These are phyloP conservation scores for Apodemia mormo DNA, from an alignment of 2,888 invertebrate species.

Conservation along the genomic window DNA sequence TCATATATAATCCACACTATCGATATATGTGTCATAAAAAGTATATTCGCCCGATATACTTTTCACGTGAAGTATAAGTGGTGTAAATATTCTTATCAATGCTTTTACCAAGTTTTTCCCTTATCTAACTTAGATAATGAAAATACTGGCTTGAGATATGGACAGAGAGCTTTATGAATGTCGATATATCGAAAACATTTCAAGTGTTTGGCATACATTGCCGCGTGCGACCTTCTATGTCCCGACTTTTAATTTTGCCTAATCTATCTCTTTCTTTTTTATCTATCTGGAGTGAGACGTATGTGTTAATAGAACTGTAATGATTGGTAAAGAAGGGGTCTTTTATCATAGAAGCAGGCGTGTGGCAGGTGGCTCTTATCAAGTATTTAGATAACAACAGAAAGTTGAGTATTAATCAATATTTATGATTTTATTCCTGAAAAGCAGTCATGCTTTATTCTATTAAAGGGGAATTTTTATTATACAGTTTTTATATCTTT, in stretches of 20 bases:
- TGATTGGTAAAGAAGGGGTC: conserved; percentile 57
- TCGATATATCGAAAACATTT: conserved; percentile 57
- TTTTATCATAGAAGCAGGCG: conserved; percentile 59
- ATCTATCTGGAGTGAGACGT: conserved; percentile 39
- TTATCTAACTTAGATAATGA: conserved; percentile 68
- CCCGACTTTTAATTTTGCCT: conserved; percentile 17
- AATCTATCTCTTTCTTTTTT: conserved; percentile 25
- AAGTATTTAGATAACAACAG: conserved; percentile 66
- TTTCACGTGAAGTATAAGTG: conserved; percentile 34
- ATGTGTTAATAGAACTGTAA: conserved; percentile 5
- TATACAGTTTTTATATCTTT: no score
- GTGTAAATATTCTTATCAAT: conserved; percentile 56
- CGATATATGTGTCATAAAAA: conserved; percentile 2
- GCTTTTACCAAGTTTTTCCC: conserved; percentile 66
- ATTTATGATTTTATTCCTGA: conserved; percentile 37
- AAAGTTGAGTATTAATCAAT: conserved; percentile 72
- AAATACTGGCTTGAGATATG: conserved; percentile 74
- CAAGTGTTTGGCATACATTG: conserved; percentile 63
- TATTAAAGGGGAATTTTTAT: no score
- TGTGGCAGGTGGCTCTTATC: conserved; percentile 67
- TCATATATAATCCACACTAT: not conserved
- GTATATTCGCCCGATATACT: not conserved
- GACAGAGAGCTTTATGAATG: conserved; percentile 67
- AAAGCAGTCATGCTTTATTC: not conserved
- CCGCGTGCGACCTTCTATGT: conserved; percentile 30